Conservation (phyloP, 2,113 vertebrate species). For the Brachirus orientalis region DNA sequence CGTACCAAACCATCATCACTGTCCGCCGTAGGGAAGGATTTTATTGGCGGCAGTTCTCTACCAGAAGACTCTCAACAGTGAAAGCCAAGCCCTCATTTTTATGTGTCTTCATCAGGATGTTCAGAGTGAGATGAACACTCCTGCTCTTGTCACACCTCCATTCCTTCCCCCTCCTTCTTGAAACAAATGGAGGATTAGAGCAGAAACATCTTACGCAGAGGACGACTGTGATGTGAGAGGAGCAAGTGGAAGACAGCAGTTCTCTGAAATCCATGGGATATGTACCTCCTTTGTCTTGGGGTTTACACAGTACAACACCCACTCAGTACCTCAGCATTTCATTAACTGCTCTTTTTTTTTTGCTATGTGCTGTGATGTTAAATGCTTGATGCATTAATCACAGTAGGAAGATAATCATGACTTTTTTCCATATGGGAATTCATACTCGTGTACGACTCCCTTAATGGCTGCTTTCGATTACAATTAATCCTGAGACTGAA, state of each 20-base stretch:
- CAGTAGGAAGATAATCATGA: slow-evolving; percentile 2
- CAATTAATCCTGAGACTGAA: neutral
- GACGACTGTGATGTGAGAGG: slow-evolving; percentile 36
- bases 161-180: neutral
- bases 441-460: neutral
- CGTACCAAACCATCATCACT: slow-evolving; percentile 7
- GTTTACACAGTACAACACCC: slow-evolving; percentile 57
- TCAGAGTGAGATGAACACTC: slow-evolving; percentile 24
- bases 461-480: neutral
- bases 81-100: slow-evolving; percentile 32
- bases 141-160: slow-evolving; percentile 37
- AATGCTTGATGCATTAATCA: slow-evolving; percentile 34
- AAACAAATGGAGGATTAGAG: slow-evolving; percentile 74
- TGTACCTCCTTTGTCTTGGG: slow-evolving; percentile 57
- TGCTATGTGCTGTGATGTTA: slow-evolving; percentile 29
- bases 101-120: slow-evolving; percentile 27
- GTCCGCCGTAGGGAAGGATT: slow-evolving; percentile 18
- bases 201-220: slow-evolving; percentile 46
- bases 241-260: slow-evolving; percentile 63
- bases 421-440: neutral
- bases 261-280: slow-evolving; percentile 57
- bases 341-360: slow-evolving; percentile 15
- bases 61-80: slow-evolving; percentile 17
- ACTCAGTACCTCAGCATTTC: slow-evolving; percentile 35
- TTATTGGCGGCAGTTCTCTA: slow-evolving; percentile 41